A percentile compares a stretch with the other conserved stretches of the same genome.
Conservation (phyloP, 1,140 invertebrate genomes). For the Drosophila ohnishii region DNA sequence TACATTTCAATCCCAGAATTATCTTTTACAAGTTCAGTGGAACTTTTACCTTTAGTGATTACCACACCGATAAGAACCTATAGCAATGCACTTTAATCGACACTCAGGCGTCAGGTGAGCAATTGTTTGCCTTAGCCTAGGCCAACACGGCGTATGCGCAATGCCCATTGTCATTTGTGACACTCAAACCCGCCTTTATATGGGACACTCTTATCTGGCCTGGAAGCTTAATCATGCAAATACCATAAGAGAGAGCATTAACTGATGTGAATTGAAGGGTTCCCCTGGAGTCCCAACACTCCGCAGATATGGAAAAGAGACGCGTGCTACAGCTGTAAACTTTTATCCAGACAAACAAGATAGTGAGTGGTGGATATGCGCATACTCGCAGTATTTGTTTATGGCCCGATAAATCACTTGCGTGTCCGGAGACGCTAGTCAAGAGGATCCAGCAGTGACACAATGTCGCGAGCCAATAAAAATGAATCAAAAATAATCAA, state of each 20-base stretch:
- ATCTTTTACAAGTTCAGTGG: neutral
- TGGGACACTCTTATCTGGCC: constrained; percentile 21
- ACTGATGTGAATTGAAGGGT: constrained; percentile 21
- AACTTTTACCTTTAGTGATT: neutral
- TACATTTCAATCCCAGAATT: neutral
- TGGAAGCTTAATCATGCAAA: constrained; percentile 45
- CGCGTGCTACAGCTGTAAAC: constrained; percentile 53
- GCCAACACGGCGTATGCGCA: constrained; percentile 59
- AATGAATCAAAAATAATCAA: constrained; percentile 81
- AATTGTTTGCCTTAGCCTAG: constrained; percentile 39
- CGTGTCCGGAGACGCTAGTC: constrained; percentile 53
- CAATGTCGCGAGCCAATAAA: constrained; percentile 74
- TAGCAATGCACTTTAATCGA: constrained; percentile 16
- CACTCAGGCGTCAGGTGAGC: constrained; percentile 4
- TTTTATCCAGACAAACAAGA: constrained; percentile 55
- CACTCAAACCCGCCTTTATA: neutral
- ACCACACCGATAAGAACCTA: constrained; percentile 7
- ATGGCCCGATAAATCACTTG: constrained; percentile 66
- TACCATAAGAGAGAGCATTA: constrained; percentile 27
- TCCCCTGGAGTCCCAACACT: neutral
- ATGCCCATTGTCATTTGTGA: constrained; percentile 25
- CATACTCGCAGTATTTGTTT: constrained; percentile 38
- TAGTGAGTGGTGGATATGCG: constrained; percentile 31
- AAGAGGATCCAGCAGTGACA: constrained; percentile 68
- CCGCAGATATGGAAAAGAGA: constrained; percentile 6